Evolutionary conservation across 2,113 vertebrate species (phyloP).

Genomic region (Engraulis encrasicolus): DNA sequence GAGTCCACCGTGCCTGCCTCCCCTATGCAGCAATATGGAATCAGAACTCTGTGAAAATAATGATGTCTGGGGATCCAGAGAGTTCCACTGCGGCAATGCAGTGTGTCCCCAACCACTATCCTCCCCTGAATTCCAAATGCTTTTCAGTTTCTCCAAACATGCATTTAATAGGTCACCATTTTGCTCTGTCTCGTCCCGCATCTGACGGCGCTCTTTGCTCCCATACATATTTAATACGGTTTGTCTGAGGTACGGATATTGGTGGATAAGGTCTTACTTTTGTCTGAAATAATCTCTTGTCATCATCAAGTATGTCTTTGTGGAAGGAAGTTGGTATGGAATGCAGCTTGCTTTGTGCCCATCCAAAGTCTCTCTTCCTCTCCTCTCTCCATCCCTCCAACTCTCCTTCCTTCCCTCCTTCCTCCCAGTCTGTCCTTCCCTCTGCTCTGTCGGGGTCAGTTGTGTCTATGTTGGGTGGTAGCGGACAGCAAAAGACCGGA

Average conservation of each 20-base stretch:
- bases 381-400: background rate
- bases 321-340: background rate
- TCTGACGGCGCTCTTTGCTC: background rate
- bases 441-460: background rate
- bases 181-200: background rate
- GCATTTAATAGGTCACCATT: constrained; percentile 9
- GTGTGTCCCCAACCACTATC: background rate
- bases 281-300: too few relatives aligned
- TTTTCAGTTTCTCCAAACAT: background rate
- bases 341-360: background rate
- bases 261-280: background rate
- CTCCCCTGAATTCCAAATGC: background rate
- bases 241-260: background rate
- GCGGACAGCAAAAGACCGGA: background rate
- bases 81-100: background rate
- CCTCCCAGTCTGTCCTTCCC: background rate
- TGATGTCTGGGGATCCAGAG: background rate
- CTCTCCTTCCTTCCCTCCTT: background rate
- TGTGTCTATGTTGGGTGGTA: background rate
- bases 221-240: background rate
- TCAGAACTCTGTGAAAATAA: background rate
- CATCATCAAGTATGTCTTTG: too few relatives aligned
- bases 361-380: background rate
- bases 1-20: background rate
- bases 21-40: background rate